Base-by-base conservation (phyloP, 2,113 vertebrate species). In the Rhodinocichla rosea region DNA sequence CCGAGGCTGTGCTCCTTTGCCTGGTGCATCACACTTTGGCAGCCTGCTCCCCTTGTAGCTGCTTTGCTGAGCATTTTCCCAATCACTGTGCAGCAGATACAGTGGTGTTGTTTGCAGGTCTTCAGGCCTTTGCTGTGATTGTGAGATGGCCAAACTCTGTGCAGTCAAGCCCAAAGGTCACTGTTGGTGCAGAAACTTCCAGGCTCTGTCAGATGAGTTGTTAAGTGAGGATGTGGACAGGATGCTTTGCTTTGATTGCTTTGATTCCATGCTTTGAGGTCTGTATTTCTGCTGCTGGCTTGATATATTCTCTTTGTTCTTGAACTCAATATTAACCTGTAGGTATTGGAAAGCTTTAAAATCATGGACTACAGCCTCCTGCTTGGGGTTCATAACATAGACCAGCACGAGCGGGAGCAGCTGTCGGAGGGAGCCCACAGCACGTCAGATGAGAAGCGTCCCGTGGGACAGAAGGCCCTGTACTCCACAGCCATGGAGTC, bases 291-390 rank as follows among this genome's bases (percentile, higher is more conserved):
- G 19, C 64, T 80, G 39, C 90, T 73, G 42, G 44, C 37, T 57
- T 89, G 35, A 56, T 39, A 23, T 40, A 88, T 70, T 85, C 17
- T 92, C 56, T 91, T 90, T 95, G 30, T 94, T 96, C 73, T 90
- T 90, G n/a, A 87, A 67, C n/a, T 69, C 57, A 7, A 17, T 17
- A 15, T 37, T 37, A 14, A 59, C 45, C 62, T 80, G 8, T 96
- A 99, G 99, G 99, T 99, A 63, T 97, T 99, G 94, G 99, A 99
- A 96, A 99, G 99, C 94, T 99, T 99, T 96, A 99, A 99, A 98
- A 99, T 99, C 97, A 99, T 99, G 99, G 99, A 99, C 98, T 99
- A 99, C 98, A 99, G 99, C 95, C 98, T 99, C 75, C 98, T 99
- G 94, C 98, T 99, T 26, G 99, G 99, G 1, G 99, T 99, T 63